These are phyloP conservation scores for Lucilia cuprina DNA, from an alignment of 1,140 invertebrate genomes.

Conservation along the genomic window DNA sequence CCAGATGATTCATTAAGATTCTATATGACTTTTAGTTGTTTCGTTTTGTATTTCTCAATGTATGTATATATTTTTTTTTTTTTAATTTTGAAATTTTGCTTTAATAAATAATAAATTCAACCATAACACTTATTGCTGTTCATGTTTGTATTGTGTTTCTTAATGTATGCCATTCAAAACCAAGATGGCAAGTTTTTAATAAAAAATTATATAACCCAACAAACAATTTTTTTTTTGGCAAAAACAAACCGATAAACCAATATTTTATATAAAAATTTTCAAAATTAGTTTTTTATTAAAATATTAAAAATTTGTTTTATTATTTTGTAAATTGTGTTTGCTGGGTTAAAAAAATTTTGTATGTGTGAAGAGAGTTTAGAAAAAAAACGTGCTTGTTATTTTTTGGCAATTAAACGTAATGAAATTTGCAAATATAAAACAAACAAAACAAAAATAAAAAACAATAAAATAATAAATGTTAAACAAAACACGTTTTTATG, in stretches of 20 bases:
- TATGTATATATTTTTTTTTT: background rate
- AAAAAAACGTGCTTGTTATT: constrained; percentile 10
- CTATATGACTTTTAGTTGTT: background rate
- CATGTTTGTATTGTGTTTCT: background rate
- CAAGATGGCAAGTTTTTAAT: background rate
- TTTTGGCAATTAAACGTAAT: constrained; percentile 11
- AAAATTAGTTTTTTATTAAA: too few species aligned
- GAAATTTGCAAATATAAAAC: background rate
- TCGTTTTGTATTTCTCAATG: background rate
- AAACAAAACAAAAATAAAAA: background rate
- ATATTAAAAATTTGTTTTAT: too few species aligned
- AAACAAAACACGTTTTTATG: constrained; percentile 7
- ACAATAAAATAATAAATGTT: background rate
- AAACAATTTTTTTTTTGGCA: background rate
- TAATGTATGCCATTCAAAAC: background rate
- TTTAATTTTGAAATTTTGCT: background rate
- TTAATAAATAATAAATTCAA: background rate
- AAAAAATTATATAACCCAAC: background rate
- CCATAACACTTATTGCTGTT: background rate
- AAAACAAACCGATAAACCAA: too few species aligned
- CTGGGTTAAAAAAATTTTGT: background rate
- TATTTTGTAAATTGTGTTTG: background rate
- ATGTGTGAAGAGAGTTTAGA: background rate
- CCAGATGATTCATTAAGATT: constrained; percentile 10
- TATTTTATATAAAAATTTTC: too few species aligned